These are phyloP conservation scores for Catocala nupta DNA, from an alignment of 2,888 invertebrate species.

Conservation along the genomic window DNA sequence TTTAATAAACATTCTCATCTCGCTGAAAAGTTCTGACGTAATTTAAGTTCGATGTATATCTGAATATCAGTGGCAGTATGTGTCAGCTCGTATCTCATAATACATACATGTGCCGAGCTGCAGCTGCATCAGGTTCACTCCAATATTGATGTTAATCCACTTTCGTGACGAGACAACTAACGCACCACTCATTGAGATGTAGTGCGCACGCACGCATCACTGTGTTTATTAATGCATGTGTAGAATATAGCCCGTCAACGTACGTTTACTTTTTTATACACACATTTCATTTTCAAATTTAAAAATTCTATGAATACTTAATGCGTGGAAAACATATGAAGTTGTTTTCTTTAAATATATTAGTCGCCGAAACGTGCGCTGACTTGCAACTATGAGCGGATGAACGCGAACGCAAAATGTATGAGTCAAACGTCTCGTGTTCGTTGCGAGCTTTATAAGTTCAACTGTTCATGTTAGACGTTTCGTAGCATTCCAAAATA, in stretches of 20 bases:
- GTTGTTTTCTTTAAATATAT: slow-evolving; percentile 18
- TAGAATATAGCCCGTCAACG: background rate
- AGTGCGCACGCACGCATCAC: background rate
- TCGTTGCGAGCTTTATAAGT: too few relatives aligned
- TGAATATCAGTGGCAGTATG: too few relatives aligned
- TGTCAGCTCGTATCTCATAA: too few relatives aligned
- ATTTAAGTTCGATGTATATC: too few relatives aligned
- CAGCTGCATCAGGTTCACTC: slow-evolving; percentile 12
- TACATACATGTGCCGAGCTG: too few relatives aligned
- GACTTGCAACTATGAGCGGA: background rate
- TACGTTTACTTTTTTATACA: background rate
- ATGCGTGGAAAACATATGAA: slow-evolving; percentile 20
- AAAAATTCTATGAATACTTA: slow-evolving; percentile 38
- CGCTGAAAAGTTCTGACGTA: too few relatives aligned
- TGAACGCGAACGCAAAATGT: background rate
- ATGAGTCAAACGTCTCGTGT: too few relatives aligned
- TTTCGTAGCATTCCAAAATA: too few relatives aligned
- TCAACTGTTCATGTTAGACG: too few relatives aligned
- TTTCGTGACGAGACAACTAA: slow-evolving; percentile 53
- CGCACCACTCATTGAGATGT: slow-evolving; percentile 5
- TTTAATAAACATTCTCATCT: too few relatives aligned
- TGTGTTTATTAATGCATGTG: background rate
- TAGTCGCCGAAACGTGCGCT: slow-evolving; percentile 3
- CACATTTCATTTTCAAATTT: slow-evolving; percentile 8
- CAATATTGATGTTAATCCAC: slow-evolving; percentile 62